Evolutionary conservation across 2,888 invertebrate genomes (phyloP).

Genomic region (Chymomyza procnemis): DNA sequence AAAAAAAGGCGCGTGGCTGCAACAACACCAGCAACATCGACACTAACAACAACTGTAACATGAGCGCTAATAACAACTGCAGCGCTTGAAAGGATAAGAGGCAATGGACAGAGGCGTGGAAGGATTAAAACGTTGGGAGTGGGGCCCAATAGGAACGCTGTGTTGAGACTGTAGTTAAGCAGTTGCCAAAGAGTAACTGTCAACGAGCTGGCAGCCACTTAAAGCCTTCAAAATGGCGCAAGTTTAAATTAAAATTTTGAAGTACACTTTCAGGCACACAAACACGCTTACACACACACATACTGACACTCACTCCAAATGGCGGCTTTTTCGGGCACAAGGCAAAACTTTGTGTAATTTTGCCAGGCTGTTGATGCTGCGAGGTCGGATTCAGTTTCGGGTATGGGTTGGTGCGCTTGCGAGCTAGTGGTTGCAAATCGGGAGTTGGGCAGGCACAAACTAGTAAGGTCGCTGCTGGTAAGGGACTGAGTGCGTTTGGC

Average conservation of each 20-base stretch:
- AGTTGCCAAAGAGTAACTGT: slow-evolving; percentile 60
- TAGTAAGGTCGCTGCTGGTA: slow-evolving; percentile 1
- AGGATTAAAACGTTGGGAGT: slow-evolving; percentile 31
- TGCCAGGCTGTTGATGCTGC: slow-evolving; percentile 24
- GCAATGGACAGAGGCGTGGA: not conserved
- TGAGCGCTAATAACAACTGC: slow-evolving; percentile 65
- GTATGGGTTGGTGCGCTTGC: not conserved
- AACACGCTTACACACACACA: slow-evolving; percentile 21
- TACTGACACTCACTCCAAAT: slow-evolving; percentile 1
- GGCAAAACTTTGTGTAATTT: slow-evolving; percentile 70
- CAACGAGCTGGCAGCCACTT: slow-evolving; percentile 74
- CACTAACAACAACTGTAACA: slow-evolving; percentile 36
- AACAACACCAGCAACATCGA: slow-evolving; percentile 17
- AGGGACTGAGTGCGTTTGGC: slow-evolving; percentile 18
- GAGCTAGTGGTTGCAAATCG: slow-evolving; percentile 1
- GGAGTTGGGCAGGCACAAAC: not conserved
- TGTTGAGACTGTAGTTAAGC: not conserved
- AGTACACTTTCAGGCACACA: slow-evolving; percentile 59
- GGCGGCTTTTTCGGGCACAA: slow-evolving; percentile 58
- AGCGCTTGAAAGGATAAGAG: slow-evolving; percentile 40
- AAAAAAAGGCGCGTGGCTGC: slow-evolving; percentile 33
- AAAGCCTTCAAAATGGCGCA: slow-evolving; percentile 73
- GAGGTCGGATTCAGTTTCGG: not conserved
- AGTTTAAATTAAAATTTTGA: slow-evolving; percentile 75
- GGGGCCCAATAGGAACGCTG: slow-evolving; percentile 1